Conservation (phyloP, 2,113 vertebrate genomes). For the Aplodontia rufa region DNA sequence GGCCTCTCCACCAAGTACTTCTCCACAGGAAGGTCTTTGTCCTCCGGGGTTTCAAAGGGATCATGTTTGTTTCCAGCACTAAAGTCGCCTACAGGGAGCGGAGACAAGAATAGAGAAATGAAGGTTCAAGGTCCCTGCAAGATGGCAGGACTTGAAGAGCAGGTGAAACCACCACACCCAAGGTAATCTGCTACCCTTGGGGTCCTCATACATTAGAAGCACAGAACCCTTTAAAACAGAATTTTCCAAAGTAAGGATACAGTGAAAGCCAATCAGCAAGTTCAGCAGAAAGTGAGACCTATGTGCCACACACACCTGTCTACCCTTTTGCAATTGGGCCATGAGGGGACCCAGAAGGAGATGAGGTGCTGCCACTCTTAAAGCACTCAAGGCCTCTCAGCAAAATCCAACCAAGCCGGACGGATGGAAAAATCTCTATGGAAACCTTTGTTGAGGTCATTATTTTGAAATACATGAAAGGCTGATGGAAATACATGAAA, state of each 20-base stretch:
- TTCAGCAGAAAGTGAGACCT: not conserved
- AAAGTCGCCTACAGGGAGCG: slow-evolving; percentile 79
- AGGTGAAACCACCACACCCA: not conserved
- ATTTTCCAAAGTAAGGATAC: not conserved
- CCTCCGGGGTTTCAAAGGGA: slow-evolving; percentile 80
- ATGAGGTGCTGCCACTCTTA: not conserved
- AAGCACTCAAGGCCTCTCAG: not conserved
- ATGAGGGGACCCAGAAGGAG: not conserved
- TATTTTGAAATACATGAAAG: not conserved
- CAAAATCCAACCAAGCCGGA: not conserved
- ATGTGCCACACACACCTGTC: fast-evolving
- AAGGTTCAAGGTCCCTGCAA: slow-evolving; percentile 41
- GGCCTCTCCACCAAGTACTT: slow-evolving; percentile 84
- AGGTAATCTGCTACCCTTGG: not conserved
- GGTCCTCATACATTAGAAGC: not conserved
- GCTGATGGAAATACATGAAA: not conserved
- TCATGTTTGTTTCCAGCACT: slow-evolving; percentile 80
- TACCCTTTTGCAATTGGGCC: not conserved
- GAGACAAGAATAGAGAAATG: slow-evolving; percentile 48
- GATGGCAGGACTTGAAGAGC: not conserved
- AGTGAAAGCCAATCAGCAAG: not conserved
- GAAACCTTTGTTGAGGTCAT: not conserved
- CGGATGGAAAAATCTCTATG: not conserved
- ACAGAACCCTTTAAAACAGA: not conserved
- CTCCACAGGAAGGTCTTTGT: slow-evolving; percentile 82